Evolutionary conservation across 2,888 invertebrate genomes (phyloP).

Genomic region (Meandrusa payeni): DNA sequence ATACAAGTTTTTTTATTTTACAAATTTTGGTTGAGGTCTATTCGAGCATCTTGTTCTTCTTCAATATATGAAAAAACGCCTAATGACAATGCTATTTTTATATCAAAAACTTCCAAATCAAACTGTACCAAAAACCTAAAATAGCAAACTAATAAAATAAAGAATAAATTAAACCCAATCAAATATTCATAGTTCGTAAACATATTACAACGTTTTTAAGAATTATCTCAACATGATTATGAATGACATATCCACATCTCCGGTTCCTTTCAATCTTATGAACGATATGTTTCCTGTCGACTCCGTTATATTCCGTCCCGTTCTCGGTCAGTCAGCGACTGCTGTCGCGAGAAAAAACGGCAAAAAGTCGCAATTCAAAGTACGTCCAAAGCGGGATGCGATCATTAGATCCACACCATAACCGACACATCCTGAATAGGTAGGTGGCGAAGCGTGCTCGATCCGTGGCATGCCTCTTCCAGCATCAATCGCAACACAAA

Average conservation of each 20-base stretch:
- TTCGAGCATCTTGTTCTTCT: too few species aligned
- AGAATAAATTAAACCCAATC: too few species aligned
- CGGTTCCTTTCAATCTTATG: constrained; percentile 34
- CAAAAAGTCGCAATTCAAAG: constrained; percentile 67
- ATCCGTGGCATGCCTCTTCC: constrained; percentile 39
- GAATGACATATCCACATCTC: constrained; percentile 18
- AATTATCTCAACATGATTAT: constrained; percentile 9
- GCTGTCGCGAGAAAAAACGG: constrained; percentile 54
- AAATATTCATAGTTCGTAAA: neutral
- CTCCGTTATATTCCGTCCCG: constrained; percentile 73
- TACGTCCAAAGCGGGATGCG: constrained; percentile 62
- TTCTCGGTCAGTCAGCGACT: constrained; percentile 52
- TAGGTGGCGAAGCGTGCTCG: constrained; percentile 70
- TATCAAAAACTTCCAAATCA: neutral
- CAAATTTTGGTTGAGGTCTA: too few species aligned
- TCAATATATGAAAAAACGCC: too few species aligned
- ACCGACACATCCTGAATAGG: constrained; percentile 75
- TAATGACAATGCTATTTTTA: too few species aligned
- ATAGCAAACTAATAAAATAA: too few species aligned
- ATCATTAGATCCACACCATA: constrained; percentile 78
- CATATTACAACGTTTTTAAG: neutral
- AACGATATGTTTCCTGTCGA: constrained; percentile 43
- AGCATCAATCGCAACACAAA: constrained; percentile 34
- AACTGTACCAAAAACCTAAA: neutral
- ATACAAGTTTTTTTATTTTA: too few species aligned